These are phyloP conservation scores for Sitodiplosis mosellana DNA, from an alignment of 1,140 invertebrate genomes.

Conservation along the genomic window DNA sequence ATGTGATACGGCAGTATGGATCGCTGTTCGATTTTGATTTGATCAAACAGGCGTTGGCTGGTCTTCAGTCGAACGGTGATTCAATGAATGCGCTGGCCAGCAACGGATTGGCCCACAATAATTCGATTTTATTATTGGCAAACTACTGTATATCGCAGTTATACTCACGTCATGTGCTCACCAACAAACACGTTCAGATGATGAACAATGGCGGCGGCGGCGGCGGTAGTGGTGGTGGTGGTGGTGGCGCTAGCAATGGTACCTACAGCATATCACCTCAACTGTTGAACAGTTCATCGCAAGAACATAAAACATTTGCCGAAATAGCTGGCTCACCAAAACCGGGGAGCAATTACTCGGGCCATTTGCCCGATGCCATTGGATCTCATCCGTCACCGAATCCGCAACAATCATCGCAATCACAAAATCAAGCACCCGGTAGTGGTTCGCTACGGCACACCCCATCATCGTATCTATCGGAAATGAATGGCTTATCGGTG, in stretches of 20 bases:
- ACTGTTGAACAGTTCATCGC: not conserved
- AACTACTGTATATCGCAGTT: slow-evolving; percentile 55
- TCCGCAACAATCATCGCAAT: slow-evolving; percentile 4
- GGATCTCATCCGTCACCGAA: slow-evolving; percentile 1
- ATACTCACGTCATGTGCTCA: slow-evolving; percentile 44
- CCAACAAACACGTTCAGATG: slow-evolving; percentile 25
- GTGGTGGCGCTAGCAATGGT: not conserved
- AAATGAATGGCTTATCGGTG: slow-evolving; percentile 3
- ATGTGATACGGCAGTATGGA: slow-evolving; percentile 42
- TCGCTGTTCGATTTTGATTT: slow-evolving; percentile 44
- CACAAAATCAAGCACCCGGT: slow-evolving; percentile 3
- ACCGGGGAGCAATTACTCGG: slow-evolving; percentile 3
- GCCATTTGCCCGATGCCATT: not conserved
- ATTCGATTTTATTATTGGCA: slow-evolving; percentile 48
- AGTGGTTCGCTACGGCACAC: not conserved
- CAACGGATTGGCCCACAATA: slow-evolving; percentile 27
- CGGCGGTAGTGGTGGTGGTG: not conserved
- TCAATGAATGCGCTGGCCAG: slow-evolving; percentile 3
- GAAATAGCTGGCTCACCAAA: slow-evolving; percentile 1
- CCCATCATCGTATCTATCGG: not conserved
- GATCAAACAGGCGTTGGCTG: slow-evolving; percentile 40
- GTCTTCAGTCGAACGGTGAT: slow-evolving; percentile 36
- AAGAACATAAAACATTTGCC: not conserved
- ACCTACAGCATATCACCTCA: not conserved
- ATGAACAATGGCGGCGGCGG: not conserved